These are phyloP conservation scores for Ephialtes manifestator DNA, from an alignment of 2,888 invertebrate genomes.

Conservation along the genomic window DNA sequence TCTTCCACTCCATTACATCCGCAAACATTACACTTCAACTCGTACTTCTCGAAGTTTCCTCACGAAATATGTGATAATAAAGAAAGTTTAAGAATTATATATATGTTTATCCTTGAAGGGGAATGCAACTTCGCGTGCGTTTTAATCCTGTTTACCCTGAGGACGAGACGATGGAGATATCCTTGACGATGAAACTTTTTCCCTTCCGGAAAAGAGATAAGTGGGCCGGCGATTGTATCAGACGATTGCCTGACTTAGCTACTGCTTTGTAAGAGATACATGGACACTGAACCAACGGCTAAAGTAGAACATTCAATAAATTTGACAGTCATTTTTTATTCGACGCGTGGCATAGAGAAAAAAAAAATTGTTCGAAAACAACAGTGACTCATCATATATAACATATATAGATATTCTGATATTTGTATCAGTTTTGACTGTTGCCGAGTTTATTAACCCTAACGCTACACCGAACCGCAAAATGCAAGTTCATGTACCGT, in stretches of 20 bases:
- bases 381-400: neutral
- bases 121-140: slow-evolving; percentile 37
- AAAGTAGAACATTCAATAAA: neutral
- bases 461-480: too few relatives aligned
- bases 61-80: neutral
- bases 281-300: neutral
- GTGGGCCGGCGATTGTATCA: neutral
- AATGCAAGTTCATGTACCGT: too few relatives aligned
- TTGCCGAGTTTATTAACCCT: slow-evolving; percentile 30
- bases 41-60: slow-evolving; percentile 28
- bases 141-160: slow-evolving; percentile 61
- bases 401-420: neutral
- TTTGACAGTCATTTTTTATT: slow-evolving; percentile 7
- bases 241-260: neutral
- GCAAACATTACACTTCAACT: neutral
- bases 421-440: neutral
- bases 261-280: neutral
- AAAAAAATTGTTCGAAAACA: slow-evolving; percentile 1
- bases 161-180: slow-evolving; percentile 42
- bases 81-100: slow-evolving; percentile 23
- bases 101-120: slow-evolving; percentile 47
- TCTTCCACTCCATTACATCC: neutral
- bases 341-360: neutral
- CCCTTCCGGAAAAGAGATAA: slow-evolving; percentile 41
- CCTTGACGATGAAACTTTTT: slow-evolving; percentile 45